Evolutionary conservation across 2,113 vertebrate genomes (phyloP), one percentile per base, ranked within the genome.

Genomic region (Scomber colias): DNA sequence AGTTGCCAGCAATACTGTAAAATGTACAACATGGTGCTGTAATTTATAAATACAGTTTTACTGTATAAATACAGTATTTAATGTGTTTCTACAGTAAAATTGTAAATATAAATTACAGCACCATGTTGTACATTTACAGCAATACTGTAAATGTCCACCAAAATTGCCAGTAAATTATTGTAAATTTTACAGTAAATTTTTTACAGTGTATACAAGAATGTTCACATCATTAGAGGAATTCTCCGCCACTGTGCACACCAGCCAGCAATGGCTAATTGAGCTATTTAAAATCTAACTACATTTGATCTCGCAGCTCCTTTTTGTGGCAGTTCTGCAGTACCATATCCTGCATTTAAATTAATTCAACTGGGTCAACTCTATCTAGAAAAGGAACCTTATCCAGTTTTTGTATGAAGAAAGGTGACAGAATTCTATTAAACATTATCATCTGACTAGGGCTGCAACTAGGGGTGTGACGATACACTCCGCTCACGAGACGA

Each of bases 201-300:
- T n/a, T n/a, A n/a, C n/a, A n/a, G 11, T 16, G 2, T 3, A 49
- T 61, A 11, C 7, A 30, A 71, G 66, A 79, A 24, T 27, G 4
- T 11, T 60, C 14, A n/a, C 14, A 61, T 55, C 49, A 61, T 74
- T 74, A 61, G 5, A 75, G 17, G 27, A 71, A 64, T n/a, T 46
- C 46, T 3, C 13, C 48, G 24, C 12, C 8, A 24, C 15, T 49
- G 31, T 45, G 44, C 57, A 30, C 30, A 63, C 56, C 57, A 70
- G 64, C 55, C 63, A 70, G 51, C 57, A 49, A 35, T 71, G 53
- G 53, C 15, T 71, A 70, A 71, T 76, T 65, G 60, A 77, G 49
- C 53, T 55, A 65, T 64, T 77, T 59, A 46, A 77, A 72, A 21
- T 59, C 14, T 48, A 64, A 68, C 40, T 71, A 64, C 24, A 81